Percentiles rank a stretch among this genome's conserved stretches.
Conservation (phyloP, 2,113 vertebrate species). For the Microtus oregoni region DNA sequence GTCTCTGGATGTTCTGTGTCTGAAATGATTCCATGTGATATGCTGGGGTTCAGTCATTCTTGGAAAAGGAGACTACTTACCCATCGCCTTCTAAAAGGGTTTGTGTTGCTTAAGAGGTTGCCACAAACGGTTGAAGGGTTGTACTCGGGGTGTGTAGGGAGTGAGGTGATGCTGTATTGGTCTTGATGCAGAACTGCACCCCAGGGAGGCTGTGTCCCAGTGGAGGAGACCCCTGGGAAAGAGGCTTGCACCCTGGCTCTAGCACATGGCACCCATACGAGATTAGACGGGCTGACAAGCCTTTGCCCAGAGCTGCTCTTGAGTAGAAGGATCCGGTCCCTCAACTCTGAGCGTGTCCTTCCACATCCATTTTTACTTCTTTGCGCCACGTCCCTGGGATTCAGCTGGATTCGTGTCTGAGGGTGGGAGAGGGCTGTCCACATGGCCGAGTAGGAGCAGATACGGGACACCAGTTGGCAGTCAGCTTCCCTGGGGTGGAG, state of each 20-base stretch:
- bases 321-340: background rate
- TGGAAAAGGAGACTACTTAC: background rate
- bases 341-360: background rate
- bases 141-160: background rate
- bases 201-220: background rate
- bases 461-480: background rate
- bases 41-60: background rate
- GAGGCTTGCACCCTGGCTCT: background rate
- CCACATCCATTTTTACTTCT: accelerated
- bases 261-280: background rate
- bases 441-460: background rate
- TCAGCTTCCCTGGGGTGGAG: background rate
- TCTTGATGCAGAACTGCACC: background rate
- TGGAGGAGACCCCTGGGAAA: background rate
- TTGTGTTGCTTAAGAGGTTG: background rate
- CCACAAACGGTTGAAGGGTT: background rate
- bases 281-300: background rate
- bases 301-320: background rate
- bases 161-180: background rate
- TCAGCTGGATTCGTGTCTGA: background rate
- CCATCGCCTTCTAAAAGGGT: background rate
- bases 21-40: background rate
- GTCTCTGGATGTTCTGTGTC: background rate
- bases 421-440: background rate
- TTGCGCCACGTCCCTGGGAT: background rate